These are phyloP conservation scores for Cairina moschata DNA, from an alignment of 2,113 vertebrate genomes.

Conservation along the genomic window DNA sequence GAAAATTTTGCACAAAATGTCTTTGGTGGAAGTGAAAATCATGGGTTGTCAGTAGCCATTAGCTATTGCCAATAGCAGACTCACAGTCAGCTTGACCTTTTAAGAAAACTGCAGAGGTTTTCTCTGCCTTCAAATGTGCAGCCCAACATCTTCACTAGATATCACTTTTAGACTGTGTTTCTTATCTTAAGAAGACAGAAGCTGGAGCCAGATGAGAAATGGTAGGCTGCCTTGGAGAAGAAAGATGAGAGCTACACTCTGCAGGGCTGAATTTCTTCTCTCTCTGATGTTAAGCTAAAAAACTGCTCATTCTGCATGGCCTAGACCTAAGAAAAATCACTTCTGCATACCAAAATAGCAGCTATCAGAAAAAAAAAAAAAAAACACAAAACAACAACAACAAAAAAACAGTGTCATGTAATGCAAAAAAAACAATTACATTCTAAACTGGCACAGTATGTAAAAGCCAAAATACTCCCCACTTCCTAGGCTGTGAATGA, in stretches of 20 bases:
- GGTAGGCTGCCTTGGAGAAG: not conserved
- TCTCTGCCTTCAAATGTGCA: not conserved
- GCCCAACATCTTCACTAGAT: not conserved
- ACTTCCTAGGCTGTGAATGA: not conserved
- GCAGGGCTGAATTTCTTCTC: not conserved
- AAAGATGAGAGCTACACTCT: not conserved
- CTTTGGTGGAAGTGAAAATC: slow-evolving; percentile 24
- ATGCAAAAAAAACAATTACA: not conserved
- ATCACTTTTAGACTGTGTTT: slow-evolving; percentile 14
- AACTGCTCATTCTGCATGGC: not conserved
- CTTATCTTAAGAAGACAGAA: not conserved
- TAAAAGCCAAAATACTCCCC: not conserved
- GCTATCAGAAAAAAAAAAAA: not conserved
- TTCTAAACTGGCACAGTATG: not conserved
- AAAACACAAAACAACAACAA: no score
- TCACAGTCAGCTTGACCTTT: not conserved
- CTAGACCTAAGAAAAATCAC: not conserved
- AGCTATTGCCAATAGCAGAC: not conserved
- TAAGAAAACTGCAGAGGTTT: not conserved
- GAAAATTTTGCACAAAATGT: slow-evolving; percentile 59
- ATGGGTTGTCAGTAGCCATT: not conserved
- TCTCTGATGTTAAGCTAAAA: not conserved
- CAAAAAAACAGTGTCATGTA: not conserved
- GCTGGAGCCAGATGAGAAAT: not conserved
- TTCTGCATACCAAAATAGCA: not conserved